A percentile compares a stretch with the other conserved stretches of the same genome.
phyloP scores from a whole-genome alignment of 1,140 invertebrate species.

The Lasioglossum baleicum region DNA sequence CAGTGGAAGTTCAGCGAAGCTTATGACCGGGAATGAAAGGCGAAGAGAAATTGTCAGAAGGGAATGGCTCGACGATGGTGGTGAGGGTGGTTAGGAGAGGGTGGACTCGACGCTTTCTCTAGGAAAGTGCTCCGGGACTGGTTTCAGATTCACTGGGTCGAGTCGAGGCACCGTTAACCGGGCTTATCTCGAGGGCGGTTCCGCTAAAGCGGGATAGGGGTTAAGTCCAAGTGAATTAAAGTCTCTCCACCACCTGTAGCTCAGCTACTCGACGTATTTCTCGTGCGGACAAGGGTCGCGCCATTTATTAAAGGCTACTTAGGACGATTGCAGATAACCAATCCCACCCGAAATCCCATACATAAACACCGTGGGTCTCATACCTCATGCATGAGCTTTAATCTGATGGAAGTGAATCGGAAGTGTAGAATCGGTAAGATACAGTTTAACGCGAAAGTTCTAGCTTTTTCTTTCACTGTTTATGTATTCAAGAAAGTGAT shows the following conservation, averaged over 20 bases:
- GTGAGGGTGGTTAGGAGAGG: slow-evolving; percentile 3
- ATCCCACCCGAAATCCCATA: neutral
- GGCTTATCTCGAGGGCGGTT: slow-evolving; percentile 54
- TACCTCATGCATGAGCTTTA: neutral
- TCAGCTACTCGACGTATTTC: slow-evolving; percentile 8
- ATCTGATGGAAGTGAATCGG: neutral
- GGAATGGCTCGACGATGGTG: slow-evolving; percentile 6
- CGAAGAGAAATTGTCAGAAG: slow-evolving; percentile 40
- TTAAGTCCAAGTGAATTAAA: slow-evolving; percentile 69
- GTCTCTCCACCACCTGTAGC: slow-evolving; percentile 67
- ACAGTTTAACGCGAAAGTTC: no score
- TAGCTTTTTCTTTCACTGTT: no score
- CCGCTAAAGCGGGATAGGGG: slow-evolving; percentile 12
- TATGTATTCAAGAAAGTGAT: no score
- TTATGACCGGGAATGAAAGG: slow-evolving; percentile 29
- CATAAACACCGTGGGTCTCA: neutral
- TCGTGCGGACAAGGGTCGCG: neutral
- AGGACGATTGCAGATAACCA: neutral
- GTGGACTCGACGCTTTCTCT: slow-evolving; percentile 49
- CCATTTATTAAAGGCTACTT: slow-evolving; percentile 3
- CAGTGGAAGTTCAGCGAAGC: slow-evolving; percentile 20
- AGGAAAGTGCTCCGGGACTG: slow-evolving; percentile 52
- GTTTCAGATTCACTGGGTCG: slow-evolving; percentile 63
- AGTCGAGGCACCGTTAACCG: slow-evolving; percentile 53
- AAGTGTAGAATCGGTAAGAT: no score